A percentile compares a stretch with the other conserved stretches of the same genome.
Conservation (phyloP, 1,140 invertebrate species). For the Heterodera carotae region DNA sequence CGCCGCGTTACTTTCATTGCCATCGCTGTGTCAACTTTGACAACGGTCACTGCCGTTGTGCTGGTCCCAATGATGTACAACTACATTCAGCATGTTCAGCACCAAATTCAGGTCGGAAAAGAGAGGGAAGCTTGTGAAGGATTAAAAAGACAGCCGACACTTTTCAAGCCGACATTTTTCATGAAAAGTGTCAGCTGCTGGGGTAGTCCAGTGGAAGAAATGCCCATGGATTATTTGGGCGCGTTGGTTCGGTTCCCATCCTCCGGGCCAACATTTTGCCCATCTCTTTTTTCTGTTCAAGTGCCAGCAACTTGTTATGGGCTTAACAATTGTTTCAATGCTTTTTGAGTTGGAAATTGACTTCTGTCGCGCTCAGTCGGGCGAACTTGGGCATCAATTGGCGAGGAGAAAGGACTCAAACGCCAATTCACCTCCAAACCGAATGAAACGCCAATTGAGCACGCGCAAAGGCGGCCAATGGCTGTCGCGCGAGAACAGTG, state of each 20-base stretch:
- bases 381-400: constrained; percentile 9
- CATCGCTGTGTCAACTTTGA: constrained; percentile 53
- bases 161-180: too few relatives aligned
- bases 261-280: background rate
- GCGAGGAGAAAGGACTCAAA: background rate
- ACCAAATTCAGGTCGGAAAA: constrained; percentile 48
- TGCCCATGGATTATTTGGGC: too few relatives aligned
- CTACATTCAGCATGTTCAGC: constrained; percentile 60
- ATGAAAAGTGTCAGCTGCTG: too few relatives aligned
- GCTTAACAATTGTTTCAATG: too few relatives aligned
- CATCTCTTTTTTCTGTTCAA: too few relatives aligned
- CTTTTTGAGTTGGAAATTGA: constrained; percentile 22
- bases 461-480: constrained; percentile 1
- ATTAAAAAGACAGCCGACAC: too few relatives aligned
- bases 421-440: background rate
- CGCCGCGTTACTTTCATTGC: constrained; percentile 51
- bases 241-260: too few relatives aligned
- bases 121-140: background rate
- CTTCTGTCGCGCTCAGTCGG: constrained; percentile 25
- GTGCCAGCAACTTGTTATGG: too few relatives aligned
- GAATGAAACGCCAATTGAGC: background rate
- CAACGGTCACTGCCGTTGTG: constrained; percentile 55
- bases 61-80: constrained; percentile 59
- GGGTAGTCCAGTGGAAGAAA: too few relatives aligned
- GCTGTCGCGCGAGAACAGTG: background rate